These are phyloP conservation scores for Chironomus tepperi DNA, from an alignment of 1,140 invertebrate genomes.

Conservation along the genomic window DNA sequence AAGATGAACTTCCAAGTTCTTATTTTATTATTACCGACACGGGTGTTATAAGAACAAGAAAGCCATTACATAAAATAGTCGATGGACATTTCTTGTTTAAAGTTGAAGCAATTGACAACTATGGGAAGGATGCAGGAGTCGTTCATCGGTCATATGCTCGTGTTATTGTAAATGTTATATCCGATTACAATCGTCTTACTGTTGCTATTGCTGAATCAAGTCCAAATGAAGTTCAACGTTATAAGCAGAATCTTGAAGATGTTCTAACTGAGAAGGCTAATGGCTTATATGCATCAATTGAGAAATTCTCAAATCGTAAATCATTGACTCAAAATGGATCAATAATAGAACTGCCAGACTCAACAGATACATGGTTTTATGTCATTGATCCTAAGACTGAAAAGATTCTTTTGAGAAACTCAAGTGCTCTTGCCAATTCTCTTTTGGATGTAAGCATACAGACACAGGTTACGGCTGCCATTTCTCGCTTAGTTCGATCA, in stretches of 20 bases:
- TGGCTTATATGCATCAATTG: constrained; percentile 61
- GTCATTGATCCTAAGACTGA: constrained; percentile 66
- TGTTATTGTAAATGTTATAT: constrained; percentile 49
- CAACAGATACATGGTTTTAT: constrained; percentile 74
- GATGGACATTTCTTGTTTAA: constrained; percentile 57
- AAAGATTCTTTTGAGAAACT: constrained; percentile 57
- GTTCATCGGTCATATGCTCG: background rate
- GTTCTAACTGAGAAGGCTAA: constrained; percentile 57
- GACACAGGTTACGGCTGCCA: constrained; percentile 51
- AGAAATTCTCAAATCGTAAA: constrained; percentile 56
- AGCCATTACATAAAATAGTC: constrained; percentile 56
- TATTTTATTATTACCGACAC: constrained; percentile 61
- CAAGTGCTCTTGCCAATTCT: constrained; percentile 48
- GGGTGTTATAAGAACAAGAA: constrained; percentile 58
- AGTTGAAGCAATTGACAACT: constrained; percentile 43
- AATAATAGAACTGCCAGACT: constrained; percentile 54
- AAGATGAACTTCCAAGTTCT: constrained; percentile 12
- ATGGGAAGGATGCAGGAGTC: background rate
- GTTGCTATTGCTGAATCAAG: constrained; percentile 59
- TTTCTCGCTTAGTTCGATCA: constrained; percentile 49
- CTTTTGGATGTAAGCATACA: constrained; percentile 46
- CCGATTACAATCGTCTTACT: constrained; percentile 55
- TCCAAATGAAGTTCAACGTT: constrained; percentile 52
- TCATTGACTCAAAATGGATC: constrained; percentile 58
- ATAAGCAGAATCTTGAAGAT: constrained; percentile 49